phyloP scores from a whole-genome alignment of 2,888 invertebrate species.

The Meteorus cinctellus region DNA sequence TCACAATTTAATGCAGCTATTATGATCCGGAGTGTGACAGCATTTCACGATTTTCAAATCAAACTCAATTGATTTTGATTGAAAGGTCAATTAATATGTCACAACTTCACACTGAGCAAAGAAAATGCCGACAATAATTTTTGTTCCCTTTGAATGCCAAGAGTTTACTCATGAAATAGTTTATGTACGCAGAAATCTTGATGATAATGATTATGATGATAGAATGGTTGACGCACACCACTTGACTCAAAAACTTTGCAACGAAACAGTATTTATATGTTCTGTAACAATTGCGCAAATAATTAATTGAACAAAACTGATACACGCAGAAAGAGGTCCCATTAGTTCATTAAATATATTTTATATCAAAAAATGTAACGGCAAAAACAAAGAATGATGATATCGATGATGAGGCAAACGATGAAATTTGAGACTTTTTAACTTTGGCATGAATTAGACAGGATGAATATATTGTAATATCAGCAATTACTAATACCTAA shows the following conservation, averaged over 20 bases:
- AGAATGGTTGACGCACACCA: constrained; percentile 21
- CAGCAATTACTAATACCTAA: background rate
- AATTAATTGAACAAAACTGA: background rate
- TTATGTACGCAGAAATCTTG: background rate
- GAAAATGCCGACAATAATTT: background rate
- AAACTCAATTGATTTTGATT: background rate
- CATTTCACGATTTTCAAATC: background rate
- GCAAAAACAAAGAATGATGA: background rate
- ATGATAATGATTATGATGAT: background rate
- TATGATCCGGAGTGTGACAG: background rate
- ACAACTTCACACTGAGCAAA: background rate
- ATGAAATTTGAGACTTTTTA: background rate
- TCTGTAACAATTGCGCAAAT: constrained; percentile 30
- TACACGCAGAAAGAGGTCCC: background rate
- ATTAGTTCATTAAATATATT: background rate
- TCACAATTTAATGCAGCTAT: background rate
- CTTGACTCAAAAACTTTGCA: constrained; percentile 34
- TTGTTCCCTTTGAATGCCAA: background rate
- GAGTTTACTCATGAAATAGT: background rate
- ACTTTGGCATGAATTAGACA: background rate
- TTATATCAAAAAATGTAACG: constrained; percentile 14
- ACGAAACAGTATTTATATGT: constrained; percentile 45
- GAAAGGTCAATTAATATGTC: background rate
- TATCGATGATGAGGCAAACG: background rate
- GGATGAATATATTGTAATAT: background rate